These are phyloP conservation scores for Asarcornis scutulata DNA, from an alignment of 2,113 vertebrate species.

Conservation along the genomic window DNA sequence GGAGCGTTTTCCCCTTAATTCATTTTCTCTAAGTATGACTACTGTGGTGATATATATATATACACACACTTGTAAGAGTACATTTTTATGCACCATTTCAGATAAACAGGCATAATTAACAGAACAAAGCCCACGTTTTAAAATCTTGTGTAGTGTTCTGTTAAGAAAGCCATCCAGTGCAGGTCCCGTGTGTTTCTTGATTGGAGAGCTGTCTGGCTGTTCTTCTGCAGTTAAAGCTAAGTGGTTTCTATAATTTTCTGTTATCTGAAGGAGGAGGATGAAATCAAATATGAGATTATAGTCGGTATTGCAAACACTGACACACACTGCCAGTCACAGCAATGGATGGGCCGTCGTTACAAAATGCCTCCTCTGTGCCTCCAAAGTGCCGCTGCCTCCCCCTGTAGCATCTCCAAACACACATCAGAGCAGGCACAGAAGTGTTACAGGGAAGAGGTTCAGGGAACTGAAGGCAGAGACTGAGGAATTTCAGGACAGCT, in stretches of 20 bases:
- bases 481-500: not conserved
- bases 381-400: not conserved
- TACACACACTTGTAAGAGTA: not conserved
- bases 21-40: not conserved
- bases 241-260: constrained; percentile 31
- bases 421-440: not conserved
- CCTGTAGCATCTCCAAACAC: not conserved
- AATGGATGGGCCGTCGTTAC: not conserved
- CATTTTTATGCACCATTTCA: not conserved
- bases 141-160: not conserved
- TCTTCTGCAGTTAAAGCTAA: constrained; percentile 10
- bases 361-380: not conserved
- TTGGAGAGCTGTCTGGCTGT: not conserved
- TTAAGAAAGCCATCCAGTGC: not conserved
- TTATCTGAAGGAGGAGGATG: constrained; percentile 25
- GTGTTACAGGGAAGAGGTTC: not conserved
- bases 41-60: not conserved
- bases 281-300: constrained; percentile 24
- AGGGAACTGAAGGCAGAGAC: not conserved
- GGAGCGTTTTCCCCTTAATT: not conserved
- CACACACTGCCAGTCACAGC: constrained; percentile 4
- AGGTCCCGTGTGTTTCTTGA: not conserved
- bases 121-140: not conserved
- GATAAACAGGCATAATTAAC: not conserved
- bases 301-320: not conserved